Conservation (phyloP, 2,113 vertebrate genomes). For the Anthoscopus minutus region DNA sequence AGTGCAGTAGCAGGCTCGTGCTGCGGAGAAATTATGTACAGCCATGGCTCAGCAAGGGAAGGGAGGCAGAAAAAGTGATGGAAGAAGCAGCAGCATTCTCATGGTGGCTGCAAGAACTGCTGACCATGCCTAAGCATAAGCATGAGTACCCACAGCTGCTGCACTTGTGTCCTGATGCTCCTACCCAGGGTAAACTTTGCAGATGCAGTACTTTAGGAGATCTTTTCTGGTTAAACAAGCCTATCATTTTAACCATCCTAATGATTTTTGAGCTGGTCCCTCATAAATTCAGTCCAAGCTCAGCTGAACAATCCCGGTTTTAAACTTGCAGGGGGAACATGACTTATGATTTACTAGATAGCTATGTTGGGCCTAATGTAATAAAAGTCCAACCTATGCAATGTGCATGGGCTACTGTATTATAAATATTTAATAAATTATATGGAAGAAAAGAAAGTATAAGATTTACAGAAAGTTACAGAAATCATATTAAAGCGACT, state of each 20-base stretch:
- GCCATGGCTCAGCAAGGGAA: background rate
- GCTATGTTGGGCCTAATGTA: background rate
- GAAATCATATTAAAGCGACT: conserved; percentile 14
- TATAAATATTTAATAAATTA: conserved; percentile 31
- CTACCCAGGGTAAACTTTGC: background rate
- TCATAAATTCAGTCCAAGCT: background rate
- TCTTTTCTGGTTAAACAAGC: background rate
- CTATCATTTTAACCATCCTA: background rate
- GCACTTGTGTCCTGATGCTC: background rate
- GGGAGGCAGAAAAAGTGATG: background rate
- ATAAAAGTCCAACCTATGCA: background rate
- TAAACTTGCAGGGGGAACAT: background rate
- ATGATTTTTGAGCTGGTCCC: background rate
- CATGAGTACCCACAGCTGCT: background rate
- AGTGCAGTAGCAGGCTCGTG: background rate
- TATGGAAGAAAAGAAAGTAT: background rate
- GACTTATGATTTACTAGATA: background rate
- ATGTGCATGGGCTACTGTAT: conserved; percentile 8
- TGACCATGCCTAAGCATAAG: fast-evolving
- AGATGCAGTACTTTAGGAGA: background rate
- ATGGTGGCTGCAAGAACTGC: background rate
- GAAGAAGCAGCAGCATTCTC: background rate
- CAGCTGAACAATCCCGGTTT: background rate
- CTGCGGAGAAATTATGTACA: background rate
- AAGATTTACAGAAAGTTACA: background rate